Percentiles rank a stretch among this genome's conserved stretches.
phyloP scores from a whole-genome alignment of 2,888 invertebrate species.

The Scaptomyza polygonia region DNA sequence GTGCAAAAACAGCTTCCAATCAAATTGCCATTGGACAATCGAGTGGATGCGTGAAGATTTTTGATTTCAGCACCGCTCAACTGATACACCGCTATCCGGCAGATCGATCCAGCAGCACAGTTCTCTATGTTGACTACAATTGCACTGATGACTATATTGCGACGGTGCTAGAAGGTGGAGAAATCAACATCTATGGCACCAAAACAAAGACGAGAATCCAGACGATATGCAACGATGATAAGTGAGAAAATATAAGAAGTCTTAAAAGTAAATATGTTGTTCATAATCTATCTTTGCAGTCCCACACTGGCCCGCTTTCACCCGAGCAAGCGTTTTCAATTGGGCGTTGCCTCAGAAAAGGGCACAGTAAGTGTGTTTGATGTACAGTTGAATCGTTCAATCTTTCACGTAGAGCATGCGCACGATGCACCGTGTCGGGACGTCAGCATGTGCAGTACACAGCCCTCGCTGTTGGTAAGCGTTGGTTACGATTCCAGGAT shows the following conservation, averaged over 20 bases:
- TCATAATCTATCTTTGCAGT: constrained; percentile 47
- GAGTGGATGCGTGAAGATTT: constrained; percentile 79
- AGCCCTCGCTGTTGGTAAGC: constrained; percentile 80
- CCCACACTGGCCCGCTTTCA: constrained; percentile 83
- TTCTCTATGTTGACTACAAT: constrained; percentile 82
- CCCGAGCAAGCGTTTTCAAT: constrained; percentile 81
- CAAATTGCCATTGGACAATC: constrained; percentile 82
- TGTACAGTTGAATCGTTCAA: constrained; percentile 77
- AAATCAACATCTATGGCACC: constrained; percentile 81
- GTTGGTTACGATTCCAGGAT: constrained; percentile 83
- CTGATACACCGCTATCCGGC: constrained; percentile 79
- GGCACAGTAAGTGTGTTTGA: constrained; percentile 82
- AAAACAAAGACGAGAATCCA: constrained; percentile 82
- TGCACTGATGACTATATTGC: constrained; percentile 83
- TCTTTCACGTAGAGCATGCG: constrained; percentile 75
- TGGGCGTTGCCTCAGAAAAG: constrained; percentile 81
- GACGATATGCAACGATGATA: constrained; percentile 76
- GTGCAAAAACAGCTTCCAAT: constrained; percentile 78
- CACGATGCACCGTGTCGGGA: constrained; percentile 83
- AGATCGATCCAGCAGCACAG: constrained; percentile 75
- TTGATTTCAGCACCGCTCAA: constrained; percentile 78
- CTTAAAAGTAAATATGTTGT: background rate
- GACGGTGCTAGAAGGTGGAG: constrained; percentile 82
- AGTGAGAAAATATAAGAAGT: constrained; percentile 57
- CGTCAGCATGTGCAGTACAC: constrained; percentile 77